Evolutionary conservation across 1,140 invertebrate genomes (phyloP), one percentile per base, ranked within the genome.

Genomic region (Neodiprion lecontei): DNA sequence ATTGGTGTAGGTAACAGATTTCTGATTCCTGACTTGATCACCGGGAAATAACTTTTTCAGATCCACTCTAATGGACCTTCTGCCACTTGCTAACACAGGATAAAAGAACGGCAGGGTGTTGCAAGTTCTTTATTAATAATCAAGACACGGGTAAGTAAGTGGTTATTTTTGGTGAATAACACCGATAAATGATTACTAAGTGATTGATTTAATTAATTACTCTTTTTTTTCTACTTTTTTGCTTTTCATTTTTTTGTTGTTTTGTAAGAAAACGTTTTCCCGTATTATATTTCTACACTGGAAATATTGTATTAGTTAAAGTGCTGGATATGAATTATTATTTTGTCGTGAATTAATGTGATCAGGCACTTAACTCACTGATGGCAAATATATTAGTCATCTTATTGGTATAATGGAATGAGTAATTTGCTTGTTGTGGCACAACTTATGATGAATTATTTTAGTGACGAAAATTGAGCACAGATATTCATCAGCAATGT

Each of bases 301-400:
- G 53, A 61, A 61, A 61, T 17, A 40, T 40, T 40, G 28, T 40
- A 40, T 61, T 61, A 17, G 53, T 61, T 40, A 40, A 40, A 40
- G 28, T 40, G 28, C 28, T 40, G 28, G 28, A 40, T 40, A 40
- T 40, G 28, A 40, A 40, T 40, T 40, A 40, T 40, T 40, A 40
- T 40, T 40, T 40, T 40, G 2, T 40, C 28, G 28, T 40, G 53
- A 61, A 61, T 61, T 61, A 61, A 61, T 61, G 53, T 61, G 53
- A 61, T 61, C 53, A 61, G 53, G 53, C 53, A 61, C 53, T 61
- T 17, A 61, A 61, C 53, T 61, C 53, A 61, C 53, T 61, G 53
- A 61, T 61, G 9, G 53, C 53, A 61, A 61, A 11, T 40, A 40
- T 40, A 40, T 40, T 40, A 61, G 53, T 61, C 53, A 61, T 14